Conservation (phyloP, 23 tunicate genomes). For the Halocynthia roretzi region DNA sequence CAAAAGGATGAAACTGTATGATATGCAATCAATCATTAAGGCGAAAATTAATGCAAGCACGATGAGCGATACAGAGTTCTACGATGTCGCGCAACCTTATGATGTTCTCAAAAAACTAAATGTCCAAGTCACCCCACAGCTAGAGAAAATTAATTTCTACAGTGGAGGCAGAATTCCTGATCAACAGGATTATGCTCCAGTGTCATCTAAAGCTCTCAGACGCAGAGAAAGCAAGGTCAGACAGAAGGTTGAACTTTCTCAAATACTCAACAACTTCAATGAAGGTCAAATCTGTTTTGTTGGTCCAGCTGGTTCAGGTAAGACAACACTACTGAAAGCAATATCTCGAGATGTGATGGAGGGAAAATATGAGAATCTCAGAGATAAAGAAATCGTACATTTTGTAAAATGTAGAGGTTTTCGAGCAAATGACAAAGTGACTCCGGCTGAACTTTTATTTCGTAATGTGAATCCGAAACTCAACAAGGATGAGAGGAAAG, state of each 20-base stretch:
- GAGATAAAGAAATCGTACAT: neutral
- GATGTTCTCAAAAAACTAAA: neutral
- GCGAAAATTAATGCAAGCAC: neutral
- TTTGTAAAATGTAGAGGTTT: neutral
- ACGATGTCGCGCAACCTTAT: neutral
- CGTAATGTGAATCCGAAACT: neutral
- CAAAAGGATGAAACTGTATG: too few species aligned
- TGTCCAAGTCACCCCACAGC: neutral
- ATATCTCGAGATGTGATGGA: neutral
- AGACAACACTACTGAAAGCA: slow-evolving; percentile 1
- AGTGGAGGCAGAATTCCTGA: neutral
- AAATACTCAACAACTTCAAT: neutral
- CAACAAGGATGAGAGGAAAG: neutral
- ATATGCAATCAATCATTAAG: neutral
- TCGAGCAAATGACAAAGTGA: neutral
- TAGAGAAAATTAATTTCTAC: neutral
- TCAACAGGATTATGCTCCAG: neutral
- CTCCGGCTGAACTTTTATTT: neutral
- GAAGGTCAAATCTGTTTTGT: neutral
- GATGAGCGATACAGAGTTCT: neutral
- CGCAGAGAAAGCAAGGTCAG: neutral
- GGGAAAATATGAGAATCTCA: neutral
- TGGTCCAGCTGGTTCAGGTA: neutral
- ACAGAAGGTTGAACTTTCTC: neutral
- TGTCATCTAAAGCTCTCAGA: neutral